Evolutionary conservation across 2,888 invertebrate species (phyloP).

Genomic region (Zhuqinia jingwanae): DNA sequence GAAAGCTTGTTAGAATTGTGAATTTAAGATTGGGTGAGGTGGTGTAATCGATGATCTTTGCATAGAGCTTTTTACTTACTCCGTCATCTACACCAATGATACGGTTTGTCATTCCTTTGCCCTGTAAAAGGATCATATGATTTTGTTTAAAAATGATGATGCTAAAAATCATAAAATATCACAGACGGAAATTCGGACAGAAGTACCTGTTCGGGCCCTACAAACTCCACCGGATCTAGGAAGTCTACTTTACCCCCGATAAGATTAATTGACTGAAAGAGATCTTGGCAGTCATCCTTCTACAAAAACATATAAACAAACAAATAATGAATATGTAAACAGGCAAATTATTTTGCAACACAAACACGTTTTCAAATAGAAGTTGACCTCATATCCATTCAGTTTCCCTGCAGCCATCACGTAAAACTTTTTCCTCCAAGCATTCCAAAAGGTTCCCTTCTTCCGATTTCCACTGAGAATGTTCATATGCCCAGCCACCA

Average conservation of each 20-base stretch:
- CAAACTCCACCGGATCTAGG: slow-evolving; percentile 82
- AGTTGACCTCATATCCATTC: slow-evolving; percentile 75
- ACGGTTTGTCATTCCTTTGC: slow-evolving; percentile 78
- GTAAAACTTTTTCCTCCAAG: slow-evolving; percentile 84
- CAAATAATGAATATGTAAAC: no score
- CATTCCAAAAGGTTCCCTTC: slow-evolving; percentile 83
- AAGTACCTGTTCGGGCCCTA: slow-evolving; percentile 83
- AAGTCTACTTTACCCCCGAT: slow-evolving; percentile 83
- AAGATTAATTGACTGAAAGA: slow-evolving; percentile 81
- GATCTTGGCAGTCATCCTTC: slow-evolving; percentile 81
- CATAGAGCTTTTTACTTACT: slow-evolving; percentile 77
- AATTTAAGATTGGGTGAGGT: no score
- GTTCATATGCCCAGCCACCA: slow-evolving; percentile 77
- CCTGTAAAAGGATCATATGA: slow-evolving; percentile 63
- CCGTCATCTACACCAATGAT: slow-evolving; percentile 80
- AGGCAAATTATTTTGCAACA: no score
- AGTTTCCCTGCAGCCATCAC: slow-evolving; percentile 76
- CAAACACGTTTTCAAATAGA: no score
- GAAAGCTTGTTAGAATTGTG: neutral
- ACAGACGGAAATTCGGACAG: no score
- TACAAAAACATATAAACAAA: slow-evolving; percentile 70
- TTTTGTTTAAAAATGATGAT: neutral
- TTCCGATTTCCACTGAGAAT: slow-evolving; percentile 80
- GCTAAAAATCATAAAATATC: no score
- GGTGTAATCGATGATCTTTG: no score